Conservation (phyloP, 2,797 vertebrate species). For the Rallus crepitans region DNA sequence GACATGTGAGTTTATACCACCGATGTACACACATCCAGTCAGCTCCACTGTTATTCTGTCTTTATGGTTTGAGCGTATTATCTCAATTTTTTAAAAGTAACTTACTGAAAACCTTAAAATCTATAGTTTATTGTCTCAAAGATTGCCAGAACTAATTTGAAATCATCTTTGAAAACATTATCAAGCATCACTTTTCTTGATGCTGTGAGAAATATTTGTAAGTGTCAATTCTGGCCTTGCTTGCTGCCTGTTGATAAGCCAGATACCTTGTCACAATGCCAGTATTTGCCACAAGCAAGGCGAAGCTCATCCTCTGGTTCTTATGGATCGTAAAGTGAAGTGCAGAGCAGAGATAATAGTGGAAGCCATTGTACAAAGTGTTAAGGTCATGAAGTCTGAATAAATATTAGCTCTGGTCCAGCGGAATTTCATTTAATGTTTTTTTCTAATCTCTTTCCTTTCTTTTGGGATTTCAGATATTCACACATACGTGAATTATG, state of each 20-base stretch:
- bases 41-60: not conserved
- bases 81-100: not conserved
- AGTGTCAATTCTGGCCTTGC: not conserved
- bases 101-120: not conserved
- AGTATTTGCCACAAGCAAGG: slow-evolving; percentile 5
- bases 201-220: not conserved
- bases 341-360: not conserved
- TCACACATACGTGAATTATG: not conserved
- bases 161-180: not conserved
- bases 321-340: not conserved
- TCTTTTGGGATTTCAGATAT: slow-evolving; percentile 16
- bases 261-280: not conserved
- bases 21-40: not conserved
- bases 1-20: not conserved
- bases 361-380: not conserved
- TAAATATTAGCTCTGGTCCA: slow-evolving; percentile 36
- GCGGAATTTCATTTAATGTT: slow-evolving; percentile 32
- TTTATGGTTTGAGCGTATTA: not conserved
- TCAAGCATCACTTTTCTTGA: not conserved
- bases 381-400: slow-evolving; percentile 25
- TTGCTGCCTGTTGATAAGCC: slow-evolving; percentile 15
- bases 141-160: not conserved
- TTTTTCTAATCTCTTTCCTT: slow-evolving; percentile 24
- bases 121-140: not conserved
- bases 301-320: not conserved